Percentiles rank a stretch among this genome's conserved stretches.
These are phyloP conservation scores for Drosophila dunni DNA, from an alignment of 1,140 invertebrate species.

Conservation along the genomic window DNA sequence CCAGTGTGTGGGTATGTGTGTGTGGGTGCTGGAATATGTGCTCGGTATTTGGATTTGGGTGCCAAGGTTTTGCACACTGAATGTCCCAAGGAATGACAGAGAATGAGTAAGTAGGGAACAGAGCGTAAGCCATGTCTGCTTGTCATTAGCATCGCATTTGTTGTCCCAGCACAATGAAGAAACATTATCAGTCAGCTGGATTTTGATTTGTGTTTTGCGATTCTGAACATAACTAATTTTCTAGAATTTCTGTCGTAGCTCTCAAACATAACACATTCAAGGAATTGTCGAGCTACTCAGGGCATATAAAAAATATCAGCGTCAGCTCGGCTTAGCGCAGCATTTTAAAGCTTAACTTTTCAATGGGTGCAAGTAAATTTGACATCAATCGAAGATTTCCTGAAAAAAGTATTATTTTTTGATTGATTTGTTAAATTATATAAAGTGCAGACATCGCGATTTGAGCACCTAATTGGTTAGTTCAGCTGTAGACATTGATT, in stretches of 20 bases:
- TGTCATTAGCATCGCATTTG: conserved; percentile 71
- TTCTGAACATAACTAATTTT: background rate
- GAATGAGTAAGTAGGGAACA: too few relatives aligned
- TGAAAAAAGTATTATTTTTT: too few relatives aligned
- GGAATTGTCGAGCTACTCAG: background rate
- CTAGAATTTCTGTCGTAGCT: background rate
- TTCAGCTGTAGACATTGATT: too few relatives aligned
- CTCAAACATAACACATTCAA: background rate
- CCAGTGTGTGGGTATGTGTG: conserved; percentile 14
- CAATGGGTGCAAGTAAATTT: too few relatives aligned
- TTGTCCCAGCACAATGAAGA: conserved; percentile 33
- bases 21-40: conserved; percentile 2
- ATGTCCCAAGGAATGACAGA: conserved; percentile 17
- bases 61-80: conserved; percentile 57
- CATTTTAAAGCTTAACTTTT: too few relatives aligned
- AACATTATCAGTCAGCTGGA: conserved; percentile 20
- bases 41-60: conserved; percentile 62
- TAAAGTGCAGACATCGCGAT: too few relatives aligned
- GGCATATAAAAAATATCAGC: background rate
- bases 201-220: background rate
- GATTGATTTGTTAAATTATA: too few relatives aligned
- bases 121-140: conserved; percentile 2
- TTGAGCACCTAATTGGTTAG: too few relatives aligned
- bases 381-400: too few relatives aligned
- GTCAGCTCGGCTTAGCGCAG: too few relatives aligned